These are phyloP conservation scores for Apis dorsata DNA, from an alignment of 1,140 invertebrate species.

Conservation along the genomic window DNA sequence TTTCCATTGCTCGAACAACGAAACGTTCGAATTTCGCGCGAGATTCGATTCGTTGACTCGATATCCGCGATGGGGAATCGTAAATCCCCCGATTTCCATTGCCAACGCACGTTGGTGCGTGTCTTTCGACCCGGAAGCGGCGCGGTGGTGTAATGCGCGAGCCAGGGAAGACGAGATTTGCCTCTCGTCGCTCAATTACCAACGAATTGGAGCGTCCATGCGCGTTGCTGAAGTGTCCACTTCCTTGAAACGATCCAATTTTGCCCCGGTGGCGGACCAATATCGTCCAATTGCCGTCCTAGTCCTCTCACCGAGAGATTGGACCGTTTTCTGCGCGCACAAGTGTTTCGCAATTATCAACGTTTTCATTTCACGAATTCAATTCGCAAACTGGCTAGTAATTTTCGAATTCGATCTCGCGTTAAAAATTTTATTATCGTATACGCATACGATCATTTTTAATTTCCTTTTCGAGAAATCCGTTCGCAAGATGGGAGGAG, in stretches of 20 bases:
- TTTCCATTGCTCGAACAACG: too few relatives aligned
- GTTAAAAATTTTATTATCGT: too few relatives aligned
- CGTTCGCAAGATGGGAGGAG: too few relatives aligned
- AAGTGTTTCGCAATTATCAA: conserved; percentile 3
- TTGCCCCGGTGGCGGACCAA: conserved; percentile 40
- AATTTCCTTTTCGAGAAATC: too few relatives aligned
- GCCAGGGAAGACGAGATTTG: conserved; percentile 27
- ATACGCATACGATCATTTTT: too few relatives aligned
- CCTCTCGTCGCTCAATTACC: conserved; percentile 51
- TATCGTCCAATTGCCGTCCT: conserved; percentile 57
- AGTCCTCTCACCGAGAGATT: conserved; percentile 31
- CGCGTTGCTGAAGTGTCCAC: conserved; percentile 46
- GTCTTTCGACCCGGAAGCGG: conserved; percentile 36
- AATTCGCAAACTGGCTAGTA: too few relatives aligned
- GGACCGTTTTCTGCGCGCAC: conserved; percentile 28
- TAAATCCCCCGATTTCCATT: not conserved
- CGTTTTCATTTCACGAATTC: not conserved
- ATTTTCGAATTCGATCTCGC: too few relatives aligned
- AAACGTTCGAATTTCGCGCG: not conserved
- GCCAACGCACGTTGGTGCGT: not conserved
- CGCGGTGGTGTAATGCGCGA: not conserved
- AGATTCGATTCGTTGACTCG: not conserved
- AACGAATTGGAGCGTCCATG: conserved; percentile 52
- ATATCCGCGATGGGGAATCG: not conserved
- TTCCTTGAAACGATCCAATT: conserved; percentile 64